Conservation (phyloP, 1,140 invertebrate species). For the Phocides pigmalion region DNA sequence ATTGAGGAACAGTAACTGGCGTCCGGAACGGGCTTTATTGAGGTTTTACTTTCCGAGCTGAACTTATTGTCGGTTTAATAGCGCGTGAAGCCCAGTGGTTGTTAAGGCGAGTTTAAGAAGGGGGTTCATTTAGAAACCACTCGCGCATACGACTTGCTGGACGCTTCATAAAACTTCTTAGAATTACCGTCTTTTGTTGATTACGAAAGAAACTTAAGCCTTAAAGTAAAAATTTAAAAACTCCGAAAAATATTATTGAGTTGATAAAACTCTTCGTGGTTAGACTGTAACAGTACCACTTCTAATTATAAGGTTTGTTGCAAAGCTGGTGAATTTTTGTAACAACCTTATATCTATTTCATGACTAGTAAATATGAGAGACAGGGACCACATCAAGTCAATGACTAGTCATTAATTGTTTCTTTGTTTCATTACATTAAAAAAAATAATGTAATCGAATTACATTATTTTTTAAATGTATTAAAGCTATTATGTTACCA, state of each 20-base stretch:
- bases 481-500: too few relatives aligned
- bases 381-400: too few relatives aligned
- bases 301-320: too few relatives aligned
- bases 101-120: slow-evolving; percentile 45
- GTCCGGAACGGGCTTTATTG: slow-evolving; percentile 1
- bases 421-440: too few relatives aligned
- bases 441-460: too few relatives aligned
- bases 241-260: background rate
- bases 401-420: too few relatives aligned
- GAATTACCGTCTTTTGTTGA: background rate
- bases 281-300: too few relatives aligned
- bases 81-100: slow-evolving; percentile 44
- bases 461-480: too few relatives aligned
- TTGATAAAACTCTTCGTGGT: too few relatives aligned
- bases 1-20: background rate
- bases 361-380: too few relatives aligned
- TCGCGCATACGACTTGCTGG: slow-evolving; percentile 10
- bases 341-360: too few relatives aligned
- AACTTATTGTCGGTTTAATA: slow-evolving; percentile 43
- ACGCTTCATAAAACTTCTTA: background rate
- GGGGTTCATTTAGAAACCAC: slow-evolving; percentile 39
- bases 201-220: background rate
- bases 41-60: slow-evolving; percentile 2
- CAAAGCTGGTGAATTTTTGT: too few relatives aligned
- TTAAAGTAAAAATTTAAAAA: background rate